Evolutionary conservation across 23 tunicate species (phyloP), one percentile per base, ranked within the genome.

Genomic region (Botrylloides violaceus): DNA sequence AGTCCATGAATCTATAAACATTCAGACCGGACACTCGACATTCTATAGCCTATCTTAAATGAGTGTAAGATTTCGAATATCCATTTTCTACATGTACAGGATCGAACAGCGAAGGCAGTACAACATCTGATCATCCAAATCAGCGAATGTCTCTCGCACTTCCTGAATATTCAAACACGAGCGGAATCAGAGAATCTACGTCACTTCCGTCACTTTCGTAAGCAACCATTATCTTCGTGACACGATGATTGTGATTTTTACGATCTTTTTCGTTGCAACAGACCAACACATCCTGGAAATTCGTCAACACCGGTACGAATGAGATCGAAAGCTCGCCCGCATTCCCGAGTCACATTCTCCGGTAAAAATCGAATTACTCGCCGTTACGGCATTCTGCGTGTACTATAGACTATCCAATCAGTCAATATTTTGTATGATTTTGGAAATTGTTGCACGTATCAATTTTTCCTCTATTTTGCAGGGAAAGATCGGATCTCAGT

Each of bases 341-440:
- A 63, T 21, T 88, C 96, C 15, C 58, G 96, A 47, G 88, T 88
- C 5, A 85, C 90, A 18, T 88, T 88, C 62, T 88, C 96, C 39
- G 85, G 96, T 88, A 23, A 43, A 43, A n/a, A n/a, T n/a, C n/a
- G n/a, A n/a, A n/a, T n/a, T n/a, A n/a, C n/a, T n/a, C n/a, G n/a
- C n/a, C n/a, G n/a, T n/a, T n/a, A n/a, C n/a, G n/a, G n/a, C n/a
- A n/a, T n/a, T n/a, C n/a, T n/a, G n/a, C n/a, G n/a, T n/a, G n/a
- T n/a, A n/a, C n/a, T n/a, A n/a, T n/a, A n/a, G n/a, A n/a, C n/a
- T n/a, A n/a, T n/a, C n/a, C n/a, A n/a, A n/a, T n/a, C n/a, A n/a
- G n/a, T n/a, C n/a, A n/a, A n/a, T n/a, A n/a, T n/a, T n/a, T n/a
- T n/a, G n/a, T n/a, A n/a, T n/a, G n/a, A n/a, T n/a, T n/a, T n/a